Percentiles rank a stretch among this genome's conserved stretches.
Evolutionary conservation across 2,797 vertebrate genomes (phyloP).

Genomic region (Eidolon dupreanum): DNA sequence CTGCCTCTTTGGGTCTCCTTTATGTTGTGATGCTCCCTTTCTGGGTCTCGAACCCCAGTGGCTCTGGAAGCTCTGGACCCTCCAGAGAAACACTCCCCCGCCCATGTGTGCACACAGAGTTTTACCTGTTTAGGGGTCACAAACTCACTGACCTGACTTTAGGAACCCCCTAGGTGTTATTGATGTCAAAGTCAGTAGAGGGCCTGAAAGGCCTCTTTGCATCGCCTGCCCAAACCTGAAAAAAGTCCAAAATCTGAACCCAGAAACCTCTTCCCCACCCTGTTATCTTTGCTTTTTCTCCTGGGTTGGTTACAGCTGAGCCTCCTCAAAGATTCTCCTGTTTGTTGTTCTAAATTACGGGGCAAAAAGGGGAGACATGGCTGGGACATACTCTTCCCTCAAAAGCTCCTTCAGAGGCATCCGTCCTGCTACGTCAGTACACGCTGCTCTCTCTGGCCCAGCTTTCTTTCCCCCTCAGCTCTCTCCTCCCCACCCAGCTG

Average conservation of each 20-base stretch:
- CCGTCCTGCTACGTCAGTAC: fast-evolving
- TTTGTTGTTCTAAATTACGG: neutral
- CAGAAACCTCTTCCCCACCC: neutral
- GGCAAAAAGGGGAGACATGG: neutral
- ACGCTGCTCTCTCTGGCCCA: neutral
- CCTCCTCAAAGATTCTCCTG: neutral
- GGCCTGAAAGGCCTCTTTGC: neutral
- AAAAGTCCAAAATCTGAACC: neutral
- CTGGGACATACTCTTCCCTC: neutral
- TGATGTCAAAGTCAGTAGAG: neutral
- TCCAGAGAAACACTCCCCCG: neutral
- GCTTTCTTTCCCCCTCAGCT: neutral
- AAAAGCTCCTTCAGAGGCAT: neutral
- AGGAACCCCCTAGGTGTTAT: neutral
- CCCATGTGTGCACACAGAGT: neutral
- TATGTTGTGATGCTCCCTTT: neutral
- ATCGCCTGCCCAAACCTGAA: neutral
- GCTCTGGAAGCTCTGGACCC: neutral
- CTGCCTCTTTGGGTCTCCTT: neutral
- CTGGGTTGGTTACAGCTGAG: neutral
- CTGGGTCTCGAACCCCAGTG: neutral
- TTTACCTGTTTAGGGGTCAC: neutral
- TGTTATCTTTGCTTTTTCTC: neutral
- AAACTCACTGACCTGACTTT: neutral
- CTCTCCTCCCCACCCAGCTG: neutral